Percentiles rank a stretch among this genome's conserved stretches.
phyloP scores from a whole-genome alignment of 2,888 invertebrate genomes.

The Hypolimnas misippus region DNA sequence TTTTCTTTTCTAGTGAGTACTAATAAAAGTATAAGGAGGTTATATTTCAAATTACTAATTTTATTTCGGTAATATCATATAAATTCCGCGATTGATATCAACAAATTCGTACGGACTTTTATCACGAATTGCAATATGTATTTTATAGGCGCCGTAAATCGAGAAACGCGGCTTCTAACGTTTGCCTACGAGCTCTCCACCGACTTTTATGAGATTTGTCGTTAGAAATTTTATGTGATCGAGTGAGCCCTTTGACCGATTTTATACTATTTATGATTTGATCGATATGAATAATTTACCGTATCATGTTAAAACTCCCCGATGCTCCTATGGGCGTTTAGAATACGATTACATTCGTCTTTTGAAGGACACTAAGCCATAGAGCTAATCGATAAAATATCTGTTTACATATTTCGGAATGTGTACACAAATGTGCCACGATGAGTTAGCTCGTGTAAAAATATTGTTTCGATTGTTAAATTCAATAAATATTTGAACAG shows the following conservation, averaged over 20 bases:
- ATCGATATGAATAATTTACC: constrained; percentile 62
- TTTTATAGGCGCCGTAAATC: constrained; percentile 81
- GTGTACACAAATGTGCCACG: not conserved
- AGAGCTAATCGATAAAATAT: not conserved
- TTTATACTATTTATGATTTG: constrained; percentile 57
- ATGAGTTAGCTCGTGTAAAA: not conserved
- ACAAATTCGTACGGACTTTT: constrained; percentile 75
- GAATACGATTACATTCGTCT: constrained; percentile 33
- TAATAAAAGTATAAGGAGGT: too few relatives aligned
- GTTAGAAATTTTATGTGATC: constrained; percentile 69
- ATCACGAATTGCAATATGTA: constrained; percentile 82
- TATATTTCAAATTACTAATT: constrained; percentile 15
- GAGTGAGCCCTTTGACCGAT: constrained; percentile 57
- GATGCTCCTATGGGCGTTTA: constrained; percentile 28
- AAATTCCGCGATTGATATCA: constrained; percentile 69
- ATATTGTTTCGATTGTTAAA: constrained; percentile 20
- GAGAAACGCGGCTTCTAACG: constrained; percentile 78
- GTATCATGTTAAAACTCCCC: constrained; percentile 20
- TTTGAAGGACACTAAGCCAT: constrained; percentile 20
- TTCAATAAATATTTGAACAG: constrained; percentile 37
- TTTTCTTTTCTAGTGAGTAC: too few relatives aligned
- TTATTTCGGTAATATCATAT: constrained; percentile 48
- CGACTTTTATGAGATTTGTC: constrained; percentile 77
- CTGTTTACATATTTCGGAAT: too few relatives aligned
- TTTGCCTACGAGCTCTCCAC: constrained; percentile 73